Percentiles rank a stretch among this genome's conserved stretches.
Evolutionary conservation across 2,797 vertebrate genomes (phyloP).

Genomic region (Cheirogaleus major): DNA sequence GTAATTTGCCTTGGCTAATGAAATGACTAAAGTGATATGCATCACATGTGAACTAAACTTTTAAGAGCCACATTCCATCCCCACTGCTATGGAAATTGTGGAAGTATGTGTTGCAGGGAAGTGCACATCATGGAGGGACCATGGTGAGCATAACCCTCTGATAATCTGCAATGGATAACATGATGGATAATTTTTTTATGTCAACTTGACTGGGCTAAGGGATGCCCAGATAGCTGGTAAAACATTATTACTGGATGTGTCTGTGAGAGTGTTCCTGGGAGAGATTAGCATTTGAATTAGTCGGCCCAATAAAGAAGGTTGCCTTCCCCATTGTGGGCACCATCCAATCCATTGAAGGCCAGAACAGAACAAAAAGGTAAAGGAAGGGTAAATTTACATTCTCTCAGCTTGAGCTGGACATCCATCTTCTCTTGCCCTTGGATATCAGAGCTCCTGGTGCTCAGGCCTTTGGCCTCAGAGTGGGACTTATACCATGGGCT

Average conservation of each 20-base stretch:
- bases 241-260: background rate
- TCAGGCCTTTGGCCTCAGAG: background rate
- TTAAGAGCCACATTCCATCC: background rate
- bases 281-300: background rate
- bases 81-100: background rate
- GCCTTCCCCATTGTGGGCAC: background rate
- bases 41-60: background rate
- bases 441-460: background rate
- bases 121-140: background rate
- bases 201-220: background rate
- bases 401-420: background rate
- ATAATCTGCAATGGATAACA: background rate
- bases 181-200: background rate
- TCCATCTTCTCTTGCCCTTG: too few species aligned
- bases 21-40: background rate
- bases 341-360: background rate
- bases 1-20: background rate
- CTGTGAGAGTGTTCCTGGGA: background rate
- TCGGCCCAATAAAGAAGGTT: background rate
- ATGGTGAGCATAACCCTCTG: background rate
- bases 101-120: background rate
- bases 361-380: background rate
- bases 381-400: background rate
- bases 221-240: background rate
- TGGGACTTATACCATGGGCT: background rate